phyloP scores from a whole-genome alignment of 2,113 vertebrate species.

The Protobothrops flavoviridis region DNA sequence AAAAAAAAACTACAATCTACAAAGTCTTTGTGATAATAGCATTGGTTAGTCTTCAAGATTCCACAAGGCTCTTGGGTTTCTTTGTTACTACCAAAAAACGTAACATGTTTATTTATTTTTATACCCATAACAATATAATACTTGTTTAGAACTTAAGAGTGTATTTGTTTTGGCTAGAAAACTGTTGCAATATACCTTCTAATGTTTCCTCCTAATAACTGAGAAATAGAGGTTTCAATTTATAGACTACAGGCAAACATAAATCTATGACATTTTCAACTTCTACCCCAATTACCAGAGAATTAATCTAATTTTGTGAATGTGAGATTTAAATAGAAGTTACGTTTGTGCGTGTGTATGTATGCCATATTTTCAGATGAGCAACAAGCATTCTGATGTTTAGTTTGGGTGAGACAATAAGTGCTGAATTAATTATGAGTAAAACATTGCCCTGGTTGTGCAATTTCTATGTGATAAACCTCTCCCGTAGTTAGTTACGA shows the following conservation, averaged over 20 bases:
- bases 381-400: not conserved
- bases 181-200: not conserved
- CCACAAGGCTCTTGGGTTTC: not conserved
- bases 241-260: not conserved
- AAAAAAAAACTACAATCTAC: not conserved
- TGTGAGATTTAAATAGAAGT: not conserved
- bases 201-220: not conserved
- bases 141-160: not conserved
- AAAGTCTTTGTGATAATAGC: not conserved
- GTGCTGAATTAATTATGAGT: not conserved
- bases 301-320: not conserved
- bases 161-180: not conserved
- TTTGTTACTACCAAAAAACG: not conserved
- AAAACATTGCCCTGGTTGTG: not conserved
- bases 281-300: not conserved
- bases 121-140: not conserved
- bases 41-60: not conserved
- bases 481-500: not conserved
- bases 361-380: not conserved
- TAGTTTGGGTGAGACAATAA: not conserved
- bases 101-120: not conserved
- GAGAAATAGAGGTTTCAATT: not conserved
- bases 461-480: slow-evolving; percentile 14
- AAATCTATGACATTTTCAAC: not conserved
- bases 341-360: not conserved